phyloP scores from a whole-genome alignment of 2,797 vertebrate genomes.

The Sparus aurata region DNA sequence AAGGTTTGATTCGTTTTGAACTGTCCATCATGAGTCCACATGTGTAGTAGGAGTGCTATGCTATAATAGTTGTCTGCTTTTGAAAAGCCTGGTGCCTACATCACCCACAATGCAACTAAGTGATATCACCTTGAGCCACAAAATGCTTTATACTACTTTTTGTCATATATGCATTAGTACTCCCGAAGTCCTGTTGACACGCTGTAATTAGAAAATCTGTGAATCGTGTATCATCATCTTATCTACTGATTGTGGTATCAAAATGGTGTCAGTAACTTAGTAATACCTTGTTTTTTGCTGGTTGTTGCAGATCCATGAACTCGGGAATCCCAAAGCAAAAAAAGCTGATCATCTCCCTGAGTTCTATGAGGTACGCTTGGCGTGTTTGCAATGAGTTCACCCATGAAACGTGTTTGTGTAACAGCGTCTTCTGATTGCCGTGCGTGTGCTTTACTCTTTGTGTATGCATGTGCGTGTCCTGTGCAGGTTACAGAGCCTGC shows the following conservation, averaged over 20 bases:
- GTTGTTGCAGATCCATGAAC: conserved; percentile 77
- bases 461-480: background rate
- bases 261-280: background rate
- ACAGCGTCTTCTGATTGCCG: background rate
- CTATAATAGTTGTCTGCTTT: too few relatives aligned
- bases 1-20: too few relatives aligned
- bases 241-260: background rate
- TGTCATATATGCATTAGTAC: too few relatives aligned
- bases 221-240: background rate
- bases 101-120: too few relatives aligned
- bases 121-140: too few relatives aligned
- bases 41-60: too few relatives aligned
- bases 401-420: background rate
- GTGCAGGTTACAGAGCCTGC: conserved; percentile 87
- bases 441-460: background rate
- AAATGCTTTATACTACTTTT: too few relatives aligned
- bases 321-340: conserved; percentile 82
- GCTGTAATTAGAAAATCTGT: too few relatives aligned
- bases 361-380: conserved; percentile 79
- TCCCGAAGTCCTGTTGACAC: too few relatives aligned
- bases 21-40: too few relatives aligned
- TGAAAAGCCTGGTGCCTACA: too few relatives aligned
- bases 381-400: background rate
- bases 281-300: background rate
- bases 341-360: conserved; percentile 68